These are phyloP conservation scores for Melanotaenia trifasciata DNA, from an alignment of 2,797 vertebrate genomes.

Conservation along the genomic window DNA sequence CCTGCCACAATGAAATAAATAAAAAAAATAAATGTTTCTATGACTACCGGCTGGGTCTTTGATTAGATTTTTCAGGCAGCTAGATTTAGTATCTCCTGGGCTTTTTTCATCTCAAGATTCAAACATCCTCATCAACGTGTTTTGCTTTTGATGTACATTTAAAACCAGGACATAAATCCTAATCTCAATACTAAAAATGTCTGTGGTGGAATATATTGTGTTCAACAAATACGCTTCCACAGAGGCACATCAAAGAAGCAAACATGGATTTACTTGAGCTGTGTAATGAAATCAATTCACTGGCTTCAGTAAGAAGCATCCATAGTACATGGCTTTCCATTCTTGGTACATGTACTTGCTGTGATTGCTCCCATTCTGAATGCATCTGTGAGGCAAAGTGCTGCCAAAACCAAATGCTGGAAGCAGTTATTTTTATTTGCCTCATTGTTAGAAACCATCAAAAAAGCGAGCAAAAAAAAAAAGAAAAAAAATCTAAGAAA, in stretches of 20 bases:
- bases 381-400: constrained; percentile 62
- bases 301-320: constrained; percentile 40
- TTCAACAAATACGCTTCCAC: neutral
- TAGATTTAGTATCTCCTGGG: neutral
- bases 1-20: neutral
- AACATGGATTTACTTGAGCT: constrained; percentile 17
- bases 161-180: constrained; percentile 31
- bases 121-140: constrained; percentile 5
- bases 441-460: constrained; percentile 65
- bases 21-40: neutral
- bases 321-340: constrained; percentile 43
- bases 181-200: neutral
- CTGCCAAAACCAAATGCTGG: constrained; percentile 59
- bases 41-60: neutral
- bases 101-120: constrained; percentile 25
- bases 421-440: constrained; percentile 68
- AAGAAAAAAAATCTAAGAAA: constrained; percentile 1
- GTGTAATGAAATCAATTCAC: constrained; percentile 53
- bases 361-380: constrained; percentile 63
- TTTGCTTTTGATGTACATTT: constrained; percentile 24
- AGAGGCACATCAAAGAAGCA: neutral
- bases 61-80: constrained; percentile 16
- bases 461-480: constrained; percentile 14
- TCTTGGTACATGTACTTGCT: constrained; percentile 39
- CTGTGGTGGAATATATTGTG: neutral